Base-by-base conservation (phyloP, 2,888 invertebrate species). In the Aphidoletes aphidimyza region DNA sequence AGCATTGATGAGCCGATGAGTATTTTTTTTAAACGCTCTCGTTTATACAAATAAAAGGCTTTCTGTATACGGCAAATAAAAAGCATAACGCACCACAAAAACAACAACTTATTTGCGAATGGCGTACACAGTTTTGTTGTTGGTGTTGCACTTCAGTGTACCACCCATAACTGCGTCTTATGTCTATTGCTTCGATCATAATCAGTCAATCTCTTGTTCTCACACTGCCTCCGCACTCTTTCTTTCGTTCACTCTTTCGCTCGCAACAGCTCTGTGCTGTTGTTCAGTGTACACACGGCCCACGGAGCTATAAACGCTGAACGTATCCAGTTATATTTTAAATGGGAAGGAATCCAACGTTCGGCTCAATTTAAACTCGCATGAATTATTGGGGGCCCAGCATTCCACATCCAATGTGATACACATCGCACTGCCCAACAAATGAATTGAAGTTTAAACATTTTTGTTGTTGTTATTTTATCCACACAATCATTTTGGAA, bases 71-170 rank as follows among this genome's bases (percentile, higher is more conserved):
- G 22, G 81, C 19, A 37, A 37, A 37, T 37, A 81, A 81, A 81
- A 81, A 81, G 81, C 81, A 81, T 81, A 81, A 81, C 81, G 81
- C 81, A 81, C 81, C 81, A 5, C 37, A 5, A 36, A n/a, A 36
- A n/a, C n/a, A 37, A 81, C 81, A 81, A 81, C 81, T 81, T 81
- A 37, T 81, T 81, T 37, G n/a, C 19, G 69, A 69, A 69, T 69
- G 69, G 30, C 30, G 26, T 37, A n/a, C 22, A 22, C 37, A 69
- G 6, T 54, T 17, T 54, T 54, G 54, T 54, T 54, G 54, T 54
- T 14, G 6, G 17, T 37, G 17, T 37, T 37, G 5, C n/a, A 22
- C 22, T 54, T 14, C 17, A 54, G 6, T 22, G n/a, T 81, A 37
- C 81, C 81, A 81, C 81, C 36, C 81, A 81, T 36, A 78, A 81